Evolutionary conservation across 2,797 vertebrate species (phyloP).

Genomic region (Lepilemur ruficaudatus): DNA sequence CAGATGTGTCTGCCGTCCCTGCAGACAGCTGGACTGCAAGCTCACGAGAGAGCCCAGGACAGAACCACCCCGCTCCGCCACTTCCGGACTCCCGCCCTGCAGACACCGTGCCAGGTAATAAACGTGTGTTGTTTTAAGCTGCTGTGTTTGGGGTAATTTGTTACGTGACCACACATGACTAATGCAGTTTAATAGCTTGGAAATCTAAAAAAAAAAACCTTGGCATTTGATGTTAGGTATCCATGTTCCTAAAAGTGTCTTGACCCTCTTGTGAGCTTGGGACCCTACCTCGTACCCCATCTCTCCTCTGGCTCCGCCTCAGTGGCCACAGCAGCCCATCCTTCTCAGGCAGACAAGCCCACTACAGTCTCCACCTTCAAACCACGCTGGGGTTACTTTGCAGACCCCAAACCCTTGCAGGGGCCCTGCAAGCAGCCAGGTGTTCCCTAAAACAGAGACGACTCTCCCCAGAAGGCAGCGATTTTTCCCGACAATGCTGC

Average conservation of each 20-base stretch:
- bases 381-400: too few relatives aligned
- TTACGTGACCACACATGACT: background rate
- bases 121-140: too few relatives aligned
- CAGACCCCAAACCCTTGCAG: background rate
- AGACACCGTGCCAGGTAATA: too few relatives aligned
- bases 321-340: background rate
- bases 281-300: background rate
- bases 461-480: background rate
- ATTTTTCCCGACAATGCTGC: background rate
- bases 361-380: rapidly evolving
- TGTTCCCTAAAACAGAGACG: background rate
- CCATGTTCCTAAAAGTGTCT: background rate
- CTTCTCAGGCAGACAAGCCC: background rate
- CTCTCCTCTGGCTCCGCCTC: background rate
- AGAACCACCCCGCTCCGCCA: background rate
- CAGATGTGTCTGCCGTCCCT: background rate
- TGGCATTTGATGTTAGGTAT: background rate
- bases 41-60: background rate
- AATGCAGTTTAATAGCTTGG: background rate
- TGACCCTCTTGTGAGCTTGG: background rate
- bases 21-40: rapidly evolving
- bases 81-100: rapidly evolving
- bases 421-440: background rate
- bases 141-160: background rate
- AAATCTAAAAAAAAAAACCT: background rate